Base-by-base conservation (phyloP, 1,140 invertebrate genomes). In the Caenorhabditis elegans region DNA sequence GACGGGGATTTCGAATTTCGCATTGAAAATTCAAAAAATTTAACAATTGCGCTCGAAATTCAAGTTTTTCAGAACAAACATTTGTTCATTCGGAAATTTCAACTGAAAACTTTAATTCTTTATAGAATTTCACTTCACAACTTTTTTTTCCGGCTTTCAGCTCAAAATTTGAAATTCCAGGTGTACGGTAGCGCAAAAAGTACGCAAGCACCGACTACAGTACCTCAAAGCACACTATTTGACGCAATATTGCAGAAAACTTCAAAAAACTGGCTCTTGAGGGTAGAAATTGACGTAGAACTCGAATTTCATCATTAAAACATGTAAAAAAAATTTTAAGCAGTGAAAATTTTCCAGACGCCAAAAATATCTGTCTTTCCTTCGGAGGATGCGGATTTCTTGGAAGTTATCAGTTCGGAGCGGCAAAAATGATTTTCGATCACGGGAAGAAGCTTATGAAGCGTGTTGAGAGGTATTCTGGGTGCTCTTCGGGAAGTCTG, bases 341-440 rank as follows among this genome's bases (percentile, higher is more conserved):
- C 39, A 8, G 39, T 8, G 15, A 15, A 43, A 43, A 5, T 31
- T 31, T 75, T 76, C 28, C 60, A 78, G 76, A 78, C 2, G 48
- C 48, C 26, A 17, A 22, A 2, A 31, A 60, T 22, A 0, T 83
- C 6, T 55, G 82, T 31, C 53, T 85, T 1, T 85, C 85, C 1
- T 76, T 85, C 22, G 48, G 79, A n/a, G 85, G 85, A 17, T 85
- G 85, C 49, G 85, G 85, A 55, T 89, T 89, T 43, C 76, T 90
- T 0, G 87, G 87, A 48, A 83, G 82, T 17, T 89, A 89, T 70
- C 88, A 90, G 76, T 88, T 89, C 75, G 88, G 88, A 39, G 88
- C 84, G 2, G 85, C 89, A 51, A 82, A 87, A 15, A 70, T 43
- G 34, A 22, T 70, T 5, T 39, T 39, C 13, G 60, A 70, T 39